These are phyloP conservation scores for Rhineura floridana DNA, from an alignment of 2,113 vertebrate species.

Conservation along the genomic window DNA sequence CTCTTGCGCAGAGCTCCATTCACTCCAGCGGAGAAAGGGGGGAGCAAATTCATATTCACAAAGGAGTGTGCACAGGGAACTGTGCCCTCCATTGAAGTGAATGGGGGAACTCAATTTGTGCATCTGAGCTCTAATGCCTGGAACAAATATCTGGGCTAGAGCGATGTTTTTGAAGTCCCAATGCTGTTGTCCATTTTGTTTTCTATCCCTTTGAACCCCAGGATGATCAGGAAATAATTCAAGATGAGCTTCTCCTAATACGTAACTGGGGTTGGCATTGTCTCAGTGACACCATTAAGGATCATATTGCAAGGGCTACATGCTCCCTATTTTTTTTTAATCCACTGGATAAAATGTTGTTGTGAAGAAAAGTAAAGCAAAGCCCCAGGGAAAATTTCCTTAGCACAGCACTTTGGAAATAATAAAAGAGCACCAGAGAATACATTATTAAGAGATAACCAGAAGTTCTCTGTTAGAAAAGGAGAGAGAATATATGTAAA, in stretches of 20 bases:
- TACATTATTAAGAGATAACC: constrained; percentile 65
- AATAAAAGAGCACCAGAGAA: constrained; percentile 65
- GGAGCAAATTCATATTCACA: not conserved
- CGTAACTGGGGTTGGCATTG: not conserved
- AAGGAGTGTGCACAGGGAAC: not conserved
- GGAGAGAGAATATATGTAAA: constrained; percentile 53
- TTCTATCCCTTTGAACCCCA: constrained; percentile 27
- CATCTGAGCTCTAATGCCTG: not conserved
- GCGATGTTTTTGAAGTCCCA: not conserved
- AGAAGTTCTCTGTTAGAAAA: constrained; percentile 45
- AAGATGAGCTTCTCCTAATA: constrained; percentile 22
- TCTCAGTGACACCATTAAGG: constrained; percentile 32
- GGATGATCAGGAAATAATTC: constrained; percentile 21
- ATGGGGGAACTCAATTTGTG: not conserved
- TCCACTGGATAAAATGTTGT: constrained; percentile 57
- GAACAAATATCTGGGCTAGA: not conserved
- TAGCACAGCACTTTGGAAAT: constrained; percentile 64
- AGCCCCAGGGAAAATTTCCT: constrained; percentile 58
- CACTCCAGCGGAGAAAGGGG: not conserved
- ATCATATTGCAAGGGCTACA: not conserved
- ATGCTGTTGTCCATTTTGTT: not conserved
- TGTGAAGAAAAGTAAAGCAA: constrained; percentile 57
- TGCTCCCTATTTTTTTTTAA: not conserved
- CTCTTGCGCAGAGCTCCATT: not conserved
- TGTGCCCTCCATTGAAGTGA: not conserved